Base-by-base conservation (phyloP, 2,797 vertebrate genomes). In the Spheniscus humboldti region DNA sequence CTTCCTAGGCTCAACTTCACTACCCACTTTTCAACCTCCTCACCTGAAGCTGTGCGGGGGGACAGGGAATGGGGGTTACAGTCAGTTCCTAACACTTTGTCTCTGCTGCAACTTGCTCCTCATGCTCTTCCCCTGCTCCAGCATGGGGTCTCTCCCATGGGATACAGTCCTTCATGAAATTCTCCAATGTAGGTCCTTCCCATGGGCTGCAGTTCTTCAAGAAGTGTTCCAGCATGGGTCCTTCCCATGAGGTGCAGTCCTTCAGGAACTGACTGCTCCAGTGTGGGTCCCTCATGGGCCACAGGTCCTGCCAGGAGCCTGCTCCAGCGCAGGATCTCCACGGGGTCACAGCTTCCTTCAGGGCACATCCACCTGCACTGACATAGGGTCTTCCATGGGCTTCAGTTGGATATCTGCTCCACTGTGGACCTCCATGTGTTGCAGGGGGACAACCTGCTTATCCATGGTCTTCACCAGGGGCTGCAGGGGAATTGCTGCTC, bases 321-420 rank as follows among this genome's bases (percentile, higher is more conserved):
- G 56, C 20, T 48, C 15, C 56, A 60, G 18, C 2, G 2, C 1
- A 0, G 27, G 10, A 7, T n/a, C 7, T 33, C 22, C 24, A 16
- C 2, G 5, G 18, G 31, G 31, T 45, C 10, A 22, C 31, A 57
- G 25, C 41, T 16, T 35, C 33, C 30, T 57, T 74, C 25, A 35
- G 41, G 39, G 14, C 31, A 35, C 18, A 45, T 7, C 41, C 14
- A 28, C 18, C 25, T 57, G 25, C 31, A 28, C 41, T 3, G 2
- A 16, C 9, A 3, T 13, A 30, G 25, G 19, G 6, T 75, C 25
- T 15, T 59, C 33, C 41, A 47, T 4, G 6, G 27, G 13, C n/a
- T 69, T n/a, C 18, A 52, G 67, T 9, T 35, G 24, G 24, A 20
- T 48, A 48, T 35, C 12, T 37, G 13, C 13, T 50, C 25, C n/a